Evolutionary conservation across 2,888 invertebrate species (phyloP).

Genomic region (Gibbula magus): DNA sequence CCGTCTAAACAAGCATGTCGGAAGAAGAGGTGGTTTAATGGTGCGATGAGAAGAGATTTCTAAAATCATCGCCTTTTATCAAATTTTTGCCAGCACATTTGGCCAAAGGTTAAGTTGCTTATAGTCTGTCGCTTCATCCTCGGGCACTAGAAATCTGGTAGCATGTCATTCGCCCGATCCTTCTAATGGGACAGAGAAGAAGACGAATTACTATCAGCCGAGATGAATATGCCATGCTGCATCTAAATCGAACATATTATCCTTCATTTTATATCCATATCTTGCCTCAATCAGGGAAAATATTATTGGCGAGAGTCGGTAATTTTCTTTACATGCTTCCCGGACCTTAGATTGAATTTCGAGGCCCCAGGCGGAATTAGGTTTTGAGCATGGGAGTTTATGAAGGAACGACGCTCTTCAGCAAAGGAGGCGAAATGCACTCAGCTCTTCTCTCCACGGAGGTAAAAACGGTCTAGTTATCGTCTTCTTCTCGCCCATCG

Average conservation of each 20-base stretch:
- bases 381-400: constrained; percentile 1
- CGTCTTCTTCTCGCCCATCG: constrained; percentile 18
- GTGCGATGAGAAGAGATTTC: not conserved
- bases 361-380: constrained; percentile 20
- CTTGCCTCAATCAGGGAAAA: constrained; percentile 33
- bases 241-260: constrained; percentile 35
- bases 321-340: constrained; percentile 32
- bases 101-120: constrained; percentile 20
- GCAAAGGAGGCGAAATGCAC: not conserved
- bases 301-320: constrained; percentile 38
- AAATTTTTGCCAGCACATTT: constrained; percentile 2
- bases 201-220: constrained; percentile 35
- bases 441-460: constrained; percentile 8
- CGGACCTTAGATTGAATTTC: constrained; percentile 36
- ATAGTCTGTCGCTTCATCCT: not conserved
- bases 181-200: constrained; percentile 34
- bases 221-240: constrained; percentile 35
- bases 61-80: constrained; percentile 10
- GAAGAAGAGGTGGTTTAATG: too few species aligned
- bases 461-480: not conserved
- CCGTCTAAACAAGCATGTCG: too few species aligned
- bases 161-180: constrained; percentile 28
- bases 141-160: not conserved
- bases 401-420: constrained; percentile 4
- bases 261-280: constrained; percentile 43